Base-by-base conservation (phyloP, 2,888 invertebrate species). In the Ypsolopha scabrella region DNA sequence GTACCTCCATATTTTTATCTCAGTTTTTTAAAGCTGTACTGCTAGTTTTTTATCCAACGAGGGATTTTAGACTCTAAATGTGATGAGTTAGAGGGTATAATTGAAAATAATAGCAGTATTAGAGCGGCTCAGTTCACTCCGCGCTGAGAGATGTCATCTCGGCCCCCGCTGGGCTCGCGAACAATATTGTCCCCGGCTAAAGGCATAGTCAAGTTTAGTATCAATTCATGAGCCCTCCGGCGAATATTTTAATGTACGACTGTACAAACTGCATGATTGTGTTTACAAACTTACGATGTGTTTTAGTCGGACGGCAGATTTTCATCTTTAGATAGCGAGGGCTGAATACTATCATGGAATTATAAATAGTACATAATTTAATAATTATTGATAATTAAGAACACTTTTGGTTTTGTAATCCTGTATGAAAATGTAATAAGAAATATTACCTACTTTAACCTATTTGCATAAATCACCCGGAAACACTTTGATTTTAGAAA, bases 111-210 rank as follows among this genome's bases (percentile, higher is more conserved):
- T 58, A 67, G 61, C 57, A 65, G 67, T 64, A 66, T 65, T 68
- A 63, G 63, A 70, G 70, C 72, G 73, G 74, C 69, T 9, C 41
- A 45, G 34, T n/a, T 70, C 78, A 71, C 75, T 78, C 75, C 81
- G 80, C 73, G 82, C 81, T 78, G 82, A 67, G 82, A 82, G 85
- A 86, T 85, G 85, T 79, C 85, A 85, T 85, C 83, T 83, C 67
- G 77, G 68, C 72, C 70, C 47, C 85, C 70, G 78, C 80, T 72
- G 85, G 83, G 67, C 72, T 72, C 70, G 82, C 71, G 77, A 85
- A 85, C 85, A 82, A 82, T 82, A 83, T 83, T 83, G 85, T 85
- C 77, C 80, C 80, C 75, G 68, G 74, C 71, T 72, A 78, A 78
- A 78, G 72, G 75, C 70, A 75, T 74, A 71, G 74, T 81, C 74